Evolutionary conservation across 2,113 vertebrate genomes (phyloP).

Genomic region (Gambusia affinis): DNA sequence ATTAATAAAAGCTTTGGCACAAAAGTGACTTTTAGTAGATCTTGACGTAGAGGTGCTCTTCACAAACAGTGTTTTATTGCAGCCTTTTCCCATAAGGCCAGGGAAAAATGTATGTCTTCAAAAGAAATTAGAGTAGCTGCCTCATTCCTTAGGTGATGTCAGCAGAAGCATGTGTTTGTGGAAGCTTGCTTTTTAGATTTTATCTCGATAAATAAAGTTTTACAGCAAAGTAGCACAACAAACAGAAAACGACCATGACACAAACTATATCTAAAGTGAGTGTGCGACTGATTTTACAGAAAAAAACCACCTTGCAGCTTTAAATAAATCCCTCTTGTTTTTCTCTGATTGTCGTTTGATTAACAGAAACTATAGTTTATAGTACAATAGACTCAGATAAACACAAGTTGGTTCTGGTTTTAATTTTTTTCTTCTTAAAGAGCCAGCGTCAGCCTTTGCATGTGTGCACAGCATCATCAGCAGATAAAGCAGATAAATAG

Average conservation of each 20-base stretch:
- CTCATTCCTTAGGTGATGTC: neutral
- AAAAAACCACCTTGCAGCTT: neutral
- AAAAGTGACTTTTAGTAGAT: too few relatives aligned
- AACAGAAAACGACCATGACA: neutral
- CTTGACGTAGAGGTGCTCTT: too few relatives aligned
- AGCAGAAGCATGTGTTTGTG: neutral
- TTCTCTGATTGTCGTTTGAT: neutral
- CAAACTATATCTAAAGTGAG: neutral
- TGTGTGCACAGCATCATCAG: neutral
- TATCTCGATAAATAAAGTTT: neutral
- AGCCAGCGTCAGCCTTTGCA: neutral
- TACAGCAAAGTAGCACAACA: neutral
- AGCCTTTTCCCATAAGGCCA: neutral
- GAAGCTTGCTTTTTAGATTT: neutral
- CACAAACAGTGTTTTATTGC: too few relatives aligned
- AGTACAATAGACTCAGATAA: neutral
- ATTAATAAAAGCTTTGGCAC: too few relatives aligned
- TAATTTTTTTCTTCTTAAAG: neutral
- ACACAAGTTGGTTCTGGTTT: neutral
- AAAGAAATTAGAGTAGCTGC: neutral
- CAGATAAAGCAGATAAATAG: constrained; percentile 4
- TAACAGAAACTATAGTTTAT: neutral
- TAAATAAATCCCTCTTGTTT: neutral
- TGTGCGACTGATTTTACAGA: neutral
- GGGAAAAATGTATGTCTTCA: neutral